Conservation (phyloP, 1,140 invertebrate genomes). For the Odontomachus brunneus region DNA sequence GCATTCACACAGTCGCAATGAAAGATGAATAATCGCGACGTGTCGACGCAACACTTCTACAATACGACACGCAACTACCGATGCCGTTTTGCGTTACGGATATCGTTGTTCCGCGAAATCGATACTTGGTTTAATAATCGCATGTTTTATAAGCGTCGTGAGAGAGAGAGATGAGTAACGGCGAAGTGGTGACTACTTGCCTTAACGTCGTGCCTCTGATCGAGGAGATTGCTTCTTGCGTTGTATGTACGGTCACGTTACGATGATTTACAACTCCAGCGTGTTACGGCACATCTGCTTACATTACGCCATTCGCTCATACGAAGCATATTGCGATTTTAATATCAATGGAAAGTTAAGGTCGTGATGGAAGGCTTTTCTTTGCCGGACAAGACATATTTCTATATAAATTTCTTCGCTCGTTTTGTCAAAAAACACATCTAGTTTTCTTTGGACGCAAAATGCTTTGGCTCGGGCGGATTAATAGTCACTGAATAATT, state of each 20-base stretch:
- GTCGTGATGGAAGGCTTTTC: constrained; percentile 1
- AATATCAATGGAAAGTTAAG: constrained; percentile 47
- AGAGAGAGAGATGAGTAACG: neutral
- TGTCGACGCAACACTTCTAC: too few relatives aligned
- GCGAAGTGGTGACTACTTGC: constrained; percentile 19
- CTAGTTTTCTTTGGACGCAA: neutral
- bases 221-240: constrained; percentile 13
- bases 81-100: neutral
- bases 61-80: neutral
- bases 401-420: constrained; percentile 16
- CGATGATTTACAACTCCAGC: constrained; percentile 34
- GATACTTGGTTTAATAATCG: constrained; percentile 20
- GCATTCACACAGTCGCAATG: too few relatives aligned
- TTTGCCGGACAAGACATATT: neutral
- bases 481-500: constrained; percentile 30
- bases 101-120: neutral
- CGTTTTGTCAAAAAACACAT: neutral
- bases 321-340: constrained; percentile 5
- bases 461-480: neutral
- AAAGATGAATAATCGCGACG: too few relatives aligned
- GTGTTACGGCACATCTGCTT: constrained; percentile 14
- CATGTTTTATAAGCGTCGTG: neutral
- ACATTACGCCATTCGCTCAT: neutral
- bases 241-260: constrained; percentile 17
- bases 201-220: constrained; percentile 13